Evolutionary conservation across 2,113 vertebrate species (phyloP).

Genomic region (Cettia cetti): DNA sequence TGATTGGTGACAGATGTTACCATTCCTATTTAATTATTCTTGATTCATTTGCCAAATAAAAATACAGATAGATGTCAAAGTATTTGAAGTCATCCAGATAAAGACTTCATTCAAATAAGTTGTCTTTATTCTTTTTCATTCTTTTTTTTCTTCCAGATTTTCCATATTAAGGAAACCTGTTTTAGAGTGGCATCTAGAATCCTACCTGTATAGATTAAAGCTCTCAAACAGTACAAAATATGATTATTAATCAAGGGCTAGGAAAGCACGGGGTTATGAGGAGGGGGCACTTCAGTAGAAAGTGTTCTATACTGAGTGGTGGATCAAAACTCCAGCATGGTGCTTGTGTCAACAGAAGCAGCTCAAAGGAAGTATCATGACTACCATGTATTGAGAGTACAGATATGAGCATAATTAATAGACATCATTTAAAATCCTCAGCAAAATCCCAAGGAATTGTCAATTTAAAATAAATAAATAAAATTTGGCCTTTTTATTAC

Average conservation of each 20-base stretch:
- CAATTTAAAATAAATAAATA: background rate
- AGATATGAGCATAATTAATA: background rate
- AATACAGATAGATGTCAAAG: slow-evolving; percentile 70
- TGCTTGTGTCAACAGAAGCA: background rate
- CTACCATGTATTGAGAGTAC: accelerated
- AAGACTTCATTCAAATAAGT: slow-evolving; percentile 65
- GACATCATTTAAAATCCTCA: background rate
- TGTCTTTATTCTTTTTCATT: background rate
- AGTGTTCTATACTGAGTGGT: background rate
- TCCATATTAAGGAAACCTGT: background rate
- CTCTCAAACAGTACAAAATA: background rate
- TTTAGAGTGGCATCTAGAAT: background rate
- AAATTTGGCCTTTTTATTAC: background rate
- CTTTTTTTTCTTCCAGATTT: background rate
- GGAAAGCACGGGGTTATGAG: accelerated
- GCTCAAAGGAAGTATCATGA: background rate
- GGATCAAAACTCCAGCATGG: accelerated
- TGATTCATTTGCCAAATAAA: slow-evolving; percentile 72
- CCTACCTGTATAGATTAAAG: background rate
- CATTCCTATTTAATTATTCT: slow-evolving; percentile 76
- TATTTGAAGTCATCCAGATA: slow-evolving; percentile 66
- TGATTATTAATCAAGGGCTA: background rate
- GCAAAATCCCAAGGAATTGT: background rate
- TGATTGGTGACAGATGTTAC: slow-evolving; percentile 76
- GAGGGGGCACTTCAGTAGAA: background rate